These are phyloP conservation scores for Zaprionus camerounensis DNA, from an alignment of 1,140 invertebrate species.

Conservation along the genomic window DNA sequence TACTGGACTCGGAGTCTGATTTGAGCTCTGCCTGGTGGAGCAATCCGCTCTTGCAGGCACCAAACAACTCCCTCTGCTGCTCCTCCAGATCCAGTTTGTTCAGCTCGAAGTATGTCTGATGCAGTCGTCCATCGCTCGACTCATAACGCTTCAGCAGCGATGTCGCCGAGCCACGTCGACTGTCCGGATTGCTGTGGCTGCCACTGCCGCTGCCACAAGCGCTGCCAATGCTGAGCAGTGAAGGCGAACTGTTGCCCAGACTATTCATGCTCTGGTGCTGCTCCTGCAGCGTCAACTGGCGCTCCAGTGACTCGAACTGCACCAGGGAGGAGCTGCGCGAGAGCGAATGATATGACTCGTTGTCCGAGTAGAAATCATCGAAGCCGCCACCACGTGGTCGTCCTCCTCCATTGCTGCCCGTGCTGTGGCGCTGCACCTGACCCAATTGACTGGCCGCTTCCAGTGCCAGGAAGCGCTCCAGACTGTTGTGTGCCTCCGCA, in stretches of 20 bases:
- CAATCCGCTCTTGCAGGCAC: conserved; percentile 46
- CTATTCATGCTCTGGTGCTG: conserved; percentile 69
- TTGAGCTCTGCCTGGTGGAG: conserved; percentile 60
- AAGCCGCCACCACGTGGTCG: conserved; percentile 62
- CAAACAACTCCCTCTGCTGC: conserved; percentile 52
- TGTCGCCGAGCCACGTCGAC: conserved; percentile 61
- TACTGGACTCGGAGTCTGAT: conserved; percentile 70
- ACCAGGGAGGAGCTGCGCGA: conserved; percentile 90
- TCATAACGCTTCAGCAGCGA: conserved; percentile 77
- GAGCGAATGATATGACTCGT: conserved; percentile 85
- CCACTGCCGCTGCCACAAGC: conserved; percentile 60
- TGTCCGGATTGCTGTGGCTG: conserved; percentile 69
- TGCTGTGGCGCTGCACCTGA: conserved; percentile 63
- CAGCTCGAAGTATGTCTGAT: conserved; percentile 81
- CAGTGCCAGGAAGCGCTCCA: conserved; percentile 65
- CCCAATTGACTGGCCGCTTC: conserved; percentile 38
- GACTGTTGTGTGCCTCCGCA: conserved; percentile 57
- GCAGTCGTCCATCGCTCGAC: conserved; percentile 70
- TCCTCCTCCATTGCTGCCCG: conserved; percentile 62
- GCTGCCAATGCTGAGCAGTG: conserved; percentile 79
- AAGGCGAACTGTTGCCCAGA: conserved; percentile 81
- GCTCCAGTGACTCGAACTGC: conserved; percentile 90
- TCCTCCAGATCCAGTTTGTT: conserved; percentile 77
- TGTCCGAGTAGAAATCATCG: conserved; percentile 85
- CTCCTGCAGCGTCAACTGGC: conserved; percentile 75